phyloP scores from a whole-genome alignment of 2,113 vertebrate genomes.

The Morone saxatilis region DNA sequence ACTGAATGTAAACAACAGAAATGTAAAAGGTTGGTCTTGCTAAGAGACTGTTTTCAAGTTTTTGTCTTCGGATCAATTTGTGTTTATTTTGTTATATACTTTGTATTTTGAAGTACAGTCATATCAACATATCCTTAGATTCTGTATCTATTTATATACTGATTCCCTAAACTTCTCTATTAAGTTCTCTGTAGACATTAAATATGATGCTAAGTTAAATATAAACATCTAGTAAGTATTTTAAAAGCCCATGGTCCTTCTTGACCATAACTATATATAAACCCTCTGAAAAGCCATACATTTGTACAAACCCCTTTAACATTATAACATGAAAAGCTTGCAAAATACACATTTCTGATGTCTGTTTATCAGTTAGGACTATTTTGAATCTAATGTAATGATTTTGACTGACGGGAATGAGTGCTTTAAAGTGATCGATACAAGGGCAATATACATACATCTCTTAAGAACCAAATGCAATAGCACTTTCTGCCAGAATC shows the following conservation, averaged over 20 bases:
- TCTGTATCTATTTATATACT: neutral
- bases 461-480: conserved; percentile 66
- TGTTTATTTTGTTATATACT: conserved; percentile 25
- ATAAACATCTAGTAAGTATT: neutral
- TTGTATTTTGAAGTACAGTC: conserved; percentile 17
- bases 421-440: conserved; percentile 32
- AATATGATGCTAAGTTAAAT: neutral
- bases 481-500: conserved; percentile 42
- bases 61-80: conserved; percentile 1
- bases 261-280: neutral
- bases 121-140: conserved; percentile 2
- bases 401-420: neutral
- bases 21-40: conserved; percentile 7
- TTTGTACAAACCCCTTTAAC: neutral
- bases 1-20: conserved; percentile 36
- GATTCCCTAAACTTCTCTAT: neutral
- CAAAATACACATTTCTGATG: conserved; percentile 12
- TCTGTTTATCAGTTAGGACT: conserved; percentile 2
- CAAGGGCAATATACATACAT: conserved; percentile 36
- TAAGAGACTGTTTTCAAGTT: conserved; percentile 1
- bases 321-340: neutral
- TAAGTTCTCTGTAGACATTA: neutral
- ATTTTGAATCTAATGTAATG: neutral
- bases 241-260: neutral
- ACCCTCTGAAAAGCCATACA: neutral